These are phyloP conservation scores for Upupa epops DNA, from an alignment of 2,113 vertebrate genomes.

Conservation along the genomic window DNA sequence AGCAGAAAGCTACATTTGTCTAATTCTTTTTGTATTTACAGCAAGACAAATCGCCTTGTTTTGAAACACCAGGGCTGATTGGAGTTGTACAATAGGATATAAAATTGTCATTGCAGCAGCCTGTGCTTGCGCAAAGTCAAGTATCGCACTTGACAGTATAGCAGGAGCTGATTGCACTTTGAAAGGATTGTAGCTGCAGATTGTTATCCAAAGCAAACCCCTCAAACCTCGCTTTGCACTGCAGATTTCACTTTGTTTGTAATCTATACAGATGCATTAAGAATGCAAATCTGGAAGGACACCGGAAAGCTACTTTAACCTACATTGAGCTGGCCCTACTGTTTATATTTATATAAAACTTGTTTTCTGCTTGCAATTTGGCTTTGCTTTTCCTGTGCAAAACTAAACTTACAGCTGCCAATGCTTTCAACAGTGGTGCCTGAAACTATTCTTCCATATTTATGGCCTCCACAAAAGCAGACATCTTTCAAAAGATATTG, in stretches of 20 bases:
- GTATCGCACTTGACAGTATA: slow-evolving; percentile 51
- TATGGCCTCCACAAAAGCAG: background rate
- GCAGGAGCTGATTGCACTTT: slow-evolving; percentile 48
- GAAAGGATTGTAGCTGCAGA: slow-evolving; percentile 14
- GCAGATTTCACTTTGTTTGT: slow-evolving; percentile 6
- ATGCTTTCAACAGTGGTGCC: background rate
- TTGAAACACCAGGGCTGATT: slow-evolving; percentile 61
- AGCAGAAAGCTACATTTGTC: slow-evolving; percentile 55
- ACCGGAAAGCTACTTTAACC: slow-evolving; percentile 36
- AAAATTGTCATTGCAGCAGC: slow-evolving; percentile 62
- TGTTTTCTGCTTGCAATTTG: background rate
- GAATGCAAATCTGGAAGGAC: background rate
- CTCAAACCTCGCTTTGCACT: background rate
- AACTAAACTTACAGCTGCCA: background rate
- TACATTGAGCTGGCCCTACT: background rate
- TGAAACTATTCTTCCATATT: background rate
- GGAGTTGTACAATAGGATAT: slow-evolving; percentile 44
- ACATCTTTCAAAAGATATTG: background rate
- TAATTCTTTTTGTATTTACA: slow-evolving; percentile 68
- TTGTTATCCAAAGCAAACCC: background rate
- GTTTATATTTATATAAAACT: slow-evolving; percentile 36
- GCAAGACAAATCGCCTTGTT: slow-evolving; percentile 69
- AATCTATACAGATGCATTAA: background rate
- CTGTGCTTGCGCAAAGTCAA: slow-evolving; percentile 58
- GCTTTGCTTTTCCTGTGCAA: background rate